Conservation (phyloP, 2,888 invertebrate species). For the Argyresthia goedartella region DNA sequence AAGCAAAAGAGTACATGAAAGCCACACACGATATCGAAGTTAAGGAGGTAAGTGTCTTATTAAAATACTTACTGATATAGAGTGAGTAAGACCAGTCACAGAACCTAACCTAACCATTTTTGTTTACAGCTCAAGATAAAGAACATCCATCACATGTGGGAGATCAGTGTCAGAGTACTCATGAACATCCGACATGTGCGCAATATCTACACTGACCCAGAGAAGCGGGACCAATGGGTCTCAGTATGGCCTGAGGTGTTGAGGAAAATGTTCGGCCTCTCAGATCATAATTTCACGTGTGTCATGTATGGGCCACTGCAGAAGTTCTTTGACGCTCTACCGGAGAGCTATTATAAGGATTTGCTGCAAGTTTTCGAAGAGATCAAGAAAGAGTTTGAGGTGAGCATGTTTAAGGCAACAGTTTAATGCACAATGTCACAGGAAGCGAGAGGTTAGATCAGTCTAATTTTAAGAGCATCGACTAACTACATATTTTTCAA, state of each 20-base stretch:
- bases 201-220: constrained; percentile 75
- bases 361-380: constrained; percentile 63
- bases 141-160: constrained; percentile 75
- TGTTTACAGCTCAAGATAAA: constrained; percentile 69
- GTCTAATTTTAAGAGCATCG: too few species aligned
- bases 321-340: constrained; percentile 70
- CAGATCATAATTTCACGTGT: constrained; percentile 76
- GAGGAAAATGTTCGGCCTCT: constrained; percentile 73
- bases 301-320: constrained; percentile 74
- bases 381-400: constrained; percentile 73
- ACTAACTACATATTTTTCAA: too few species aligned
- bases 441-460: too few species aligned
- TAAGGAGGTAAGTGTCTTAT: constrained; percentile 55
- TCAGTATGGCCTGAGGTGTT: constrained; percentile 75
- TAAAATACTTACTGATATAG: neutral
- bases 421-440: too few species aligned
- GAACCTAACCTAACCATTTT: too few species aligned
- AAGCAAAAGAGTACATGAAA: constrained; percentile 66
- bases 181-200: constrained; percentile 74
- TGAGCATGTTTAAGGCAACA: constrained; percentile 24
- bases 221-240: constrained; percentile 71
- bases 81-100: too few species aligned
- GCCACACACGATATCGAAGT: constrained; percentile 65
- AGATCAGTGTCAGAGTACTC: constrained; percentile 71
- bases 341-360: constrained; percentile 66